Evolutionary conservation across 2,888 invertebrate species (phyloP), one percentile per base, ranked within the genome.

Genomic region (Leptopilina myrica): DNA sequence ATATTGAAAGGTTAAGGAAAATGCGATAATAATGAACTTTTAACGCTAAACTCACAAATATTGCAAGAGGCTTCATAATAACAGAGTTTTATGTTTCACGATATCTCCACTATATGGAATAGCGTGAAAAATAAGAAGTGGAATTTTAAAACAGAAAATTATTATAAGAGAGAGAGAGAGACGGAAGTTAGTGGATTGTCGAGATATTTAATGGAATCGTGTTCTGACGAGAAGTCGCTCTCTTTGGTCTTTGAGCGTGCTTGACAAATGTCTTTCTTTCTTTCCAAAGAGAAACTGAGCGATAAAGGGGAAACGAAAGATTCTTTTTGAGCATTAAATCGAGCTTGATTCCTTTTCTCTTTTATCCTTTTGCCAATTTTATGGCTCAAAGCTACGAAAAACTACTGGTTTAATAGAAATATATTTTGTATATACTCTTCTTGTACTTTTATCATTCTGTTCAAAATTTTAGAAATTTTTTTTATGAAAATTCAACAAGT

Each of bases 171-270:
- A 56, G 49, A 56, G n/a, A 73, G n/a, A 26, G n/a, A 56, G 49
- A 56, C 33, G 26, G 33, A 56, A 73, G 56, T 73, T 56, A 56
- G 56, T 56, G 73, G 73, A 8, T 73, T 73, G 33, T 56, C 56
- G 9, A n/a, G 56, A 56, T 11, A 1, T 12, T 33, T 73, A 73
- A 73, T 73, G n/a, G 14, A 73, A 73, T 73, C 73, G 73, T 73
- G 73, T 56, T 53, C 33, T 56, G 56, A 73, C 53, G 73, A 73
- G 73, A 73, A 73, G 33, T 73, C 43, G 43, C 49, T 49, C 73
- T 56, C 73, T 73, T 53, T 26, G 33, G 26, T 73, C 33, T 73
- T 11, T 62, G 53, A 14, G 53, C 73, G 73, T 56, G 73, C n/a
- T 73, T 53, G 7, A 56, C 33, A 73, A 73, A 73, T 53, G 33